Conservation (phyloP, 2,113 vertebrate genomes). For the Mastomys coucha region DNA sequence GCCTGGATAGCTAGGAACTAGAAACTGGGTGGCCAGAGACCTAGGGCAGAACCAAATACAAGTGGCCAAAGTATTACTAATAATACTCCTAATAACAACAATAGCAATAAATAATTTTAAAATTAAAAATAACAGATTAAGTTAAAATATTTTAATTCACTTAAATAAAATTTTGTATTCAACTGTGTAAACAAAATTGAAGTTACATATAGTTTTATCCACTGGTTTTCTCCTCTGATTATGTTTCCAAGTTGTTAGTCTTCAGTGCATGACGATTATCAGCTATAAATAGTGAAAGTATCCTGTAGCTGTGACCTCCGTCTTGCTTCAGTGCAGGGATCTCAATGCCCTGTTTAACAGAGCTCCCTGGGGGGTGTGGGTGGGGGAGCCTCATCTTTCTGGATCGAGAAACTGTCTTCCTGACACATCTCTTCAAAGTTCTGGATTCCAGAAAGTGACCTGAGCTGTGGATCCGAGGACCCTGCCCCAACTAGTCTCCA, state of each 20-base stretch:
- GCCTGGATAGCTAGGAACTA: background rate
- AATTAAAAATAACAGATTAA: background rate
- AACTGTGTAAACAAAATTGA: background rate
- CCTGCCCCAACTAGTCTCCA: background rate
- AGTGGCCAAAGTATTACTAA: background rate
- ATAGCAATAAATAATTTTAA: background rate
- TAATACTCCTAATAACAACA: background rate
- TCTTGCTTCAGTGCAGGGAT: background rate
- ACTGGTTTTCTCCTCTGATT: background rate
- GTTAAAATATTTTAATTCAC: background rate
- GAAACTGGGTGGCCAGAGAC: background rate
- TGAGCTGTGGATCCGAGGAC: background rate
- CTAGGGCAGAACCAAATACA: background rate
- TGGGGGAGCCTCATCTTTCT: background rate
- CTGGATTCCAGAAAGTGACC: background rate
- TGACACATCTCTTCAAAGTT: background rate
- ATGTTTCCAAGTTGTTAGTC: background rate
- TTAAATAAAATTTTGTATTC: background rate
- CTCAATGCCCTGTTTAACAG: background rate
- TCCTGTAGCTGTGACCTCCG: background rate
- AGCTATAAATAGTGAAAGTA: background rate
- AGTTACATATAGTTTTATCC: background rate
- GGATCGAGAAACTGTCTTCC: background rate
- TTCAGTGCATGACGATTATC: background rate
- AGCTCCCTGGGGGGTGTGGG: background rate